Conservation (phyloP, 2,888 invertebrate species). For the Spisula solida region DNA sequence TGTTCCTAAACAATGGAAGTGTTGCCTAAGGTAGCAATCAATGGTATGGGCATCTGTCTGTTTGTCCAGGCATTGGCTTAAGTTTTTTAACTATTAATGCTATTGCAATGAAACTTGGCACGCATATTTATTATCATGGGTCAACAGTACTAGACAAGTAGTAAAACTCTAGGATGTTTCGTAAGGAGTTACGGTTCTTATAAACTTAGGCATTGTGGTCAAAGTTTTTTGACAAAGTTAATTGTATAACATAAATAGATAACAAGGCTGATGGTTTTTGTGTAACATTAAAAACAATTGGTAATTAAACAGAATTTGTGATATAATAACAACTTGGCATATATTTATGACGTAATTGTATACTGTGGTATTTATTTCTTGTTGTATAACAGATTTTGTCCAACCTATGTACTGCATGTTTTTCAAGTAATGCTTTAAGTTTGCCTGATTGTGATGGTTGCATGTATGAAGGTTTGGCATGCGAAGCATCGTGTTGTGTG, state of each 20-base stretch:
- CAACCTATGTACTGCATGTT: neutral
- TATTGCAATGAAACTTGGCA: too few relatives aligned
- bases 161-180: too few relatives aligned
- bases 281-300: neutral
- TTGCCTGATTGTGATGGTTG: neutral
- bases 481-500: too few relatives aligned
- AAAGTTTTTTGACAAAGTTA: neutral
- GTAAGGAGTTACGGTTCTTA: too few relatives aligned
- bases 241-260: neutral
- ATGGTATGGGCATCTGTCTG: too few relatives aligned
- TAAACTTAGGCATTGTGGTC: too few relatives aligned
- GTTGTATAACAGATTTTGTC: neutral
- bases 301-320: neutral
- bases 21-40: too few relatives aligned
- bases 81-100: too few relatives aligned
- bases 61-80: too few relatives aligned
- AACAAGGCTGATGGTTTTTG: neutral
- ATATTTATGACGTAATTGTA: neutral
- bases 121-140: neutral
- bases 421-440: neutral
- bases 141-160: neutral
- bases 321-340: neutral
- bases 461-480: neutral
- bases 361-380: neutral
- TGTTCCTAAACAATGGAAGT: too few relatives aligned